Evolutionary conservation across 1,140 invertebrate species (phyloP).

Genomic region (Drosophila gunungcola): DNA sequence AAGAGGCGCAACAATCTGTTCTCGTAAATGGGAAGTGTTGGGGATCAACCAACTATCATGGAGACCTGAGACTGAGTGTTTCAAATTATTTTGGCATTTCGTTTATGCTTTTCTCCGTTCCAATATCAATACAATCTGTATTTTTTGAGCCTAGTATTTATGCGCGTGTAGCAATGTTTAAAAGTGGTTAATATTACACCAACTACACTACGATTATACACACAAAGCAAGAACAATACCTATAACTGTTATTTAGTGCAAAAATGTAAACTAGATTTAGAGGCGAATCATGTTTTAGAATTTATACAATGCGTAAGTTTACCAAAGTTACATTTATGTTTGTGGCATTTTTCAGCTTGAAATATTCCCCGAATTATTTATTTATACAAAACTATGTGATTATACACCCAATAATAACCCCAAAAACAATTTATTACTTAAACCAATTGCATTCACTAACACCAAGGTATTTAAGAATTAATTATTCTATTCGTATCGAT

Average conservation of each 20-base stretch:
- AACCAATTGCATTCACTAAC: slow-evolving; percentile 65
- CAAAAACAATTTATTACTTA: slow-evolving; percentile 49
- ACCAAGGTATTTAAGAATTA: slow-evolving; percentile 56
- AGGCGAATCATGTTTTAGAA: slow-evolving; percentile 59
- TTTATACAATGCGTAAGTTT: slow-evolving; percentile 77
- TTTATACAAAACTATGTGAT: slow-evolving; percentile 73
- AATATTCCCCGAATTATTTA: slow-evolving; percentile 61
- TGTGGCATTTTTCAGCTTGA: slow-evolving; percentile 63
- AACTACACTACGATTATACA: slow-evolving; percentile 31
- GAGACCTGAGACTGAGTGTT: slow-evolving; percentile 63
- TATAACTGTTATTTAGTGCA: slow-evolving; percentile 74
- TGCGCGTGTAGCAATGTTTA: slow-evolving; percentile 20
- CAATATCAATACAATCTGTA: slow-evolving; percentile 40
- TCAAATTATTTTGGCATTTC: slow-evolving; percentile 48
- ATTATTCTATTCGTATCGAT: slow-evolving; percentile 46
- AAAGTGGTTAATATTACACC: slow-evolving; percentile 18
- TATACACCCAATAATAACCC: slow-evolving; percentile 57
- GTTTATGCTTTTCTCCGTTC: slow-evolving; percentile 41
- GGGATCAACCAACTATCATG: slow-evolving; percentile 13
- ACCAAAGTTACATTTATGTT: slow-evolving; percentile 75
- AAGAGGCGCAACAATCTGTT: slow-evolving; percentile 90
- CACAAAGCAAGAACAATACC: slow-evolving; percentile 42
- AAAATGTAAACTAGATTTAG: slow-evolving; percentile 54
- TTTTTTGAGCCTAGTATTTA: slow-evolving; percentile 73
- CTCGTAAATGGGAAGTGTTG: slow-evolving; percentile 79